A percentile compares a stretch with the other conserved stretches of the same genome.
Conservation (phyloP, 1,140 invertebrate genomes). For the Drosophila tani region DNA sequence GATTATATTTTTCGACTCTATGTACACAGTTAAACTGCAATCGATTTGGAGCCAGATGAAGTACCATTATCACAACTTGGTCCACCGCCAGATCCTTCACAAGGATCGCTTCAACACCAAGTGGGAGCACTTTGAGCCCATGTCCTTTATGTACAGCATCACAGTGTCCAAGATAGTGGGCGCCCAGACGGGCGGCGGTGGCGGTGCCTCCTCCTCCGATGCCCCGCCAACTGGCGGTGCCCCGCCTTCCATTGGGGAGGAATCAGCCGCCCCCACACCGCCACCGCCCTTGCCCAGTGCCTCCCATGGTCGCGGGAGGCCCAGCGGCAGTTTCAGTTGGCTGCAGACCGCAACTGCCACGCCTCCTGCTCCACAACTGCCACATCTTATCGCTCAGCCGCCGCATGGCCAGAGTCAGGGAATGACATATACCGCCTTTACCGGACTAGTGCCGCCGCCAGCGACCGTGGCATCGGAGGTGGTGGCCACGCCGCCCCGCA, state of each 20-base stretch:
- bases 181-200: constrained; percentile 40
- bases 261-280: constrained; percentile 1
- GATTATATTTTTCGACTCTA: not conserved
- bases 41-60: constrained; percentile 84
- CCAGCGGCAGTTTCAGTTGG: constrained; percentile 81
- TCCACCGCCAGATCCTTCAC: constrained; percentile 80
- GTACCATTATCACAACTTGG: constrained; percentile 80
- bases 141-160: constrained; percentile 84
- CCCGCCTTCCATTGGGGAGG: constrained; percentile 13
- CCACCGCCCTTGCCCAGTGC: constrained; percentile 48
- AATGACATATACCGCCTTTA: constrained; percentile 71
- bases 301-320: constrained; percentile 73
- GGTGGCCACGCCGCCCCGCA: constrained; percentile 66
- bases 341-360: constrained; percentile 40
- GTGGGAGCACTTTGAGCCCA: constrained; percentile 82
- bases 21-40: constrained; percentile 68
- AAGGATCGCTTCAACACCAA: constrained; percentile 83
- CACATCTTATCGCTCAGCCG: constrained; percentile 56
- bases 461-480: constrained; percentile 63
- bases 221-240: not conserved
- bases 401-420: constrained; percentile 38
- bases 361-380: constrained; percentile 23
- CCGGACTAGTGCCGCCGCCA: constrained; percentile 76
- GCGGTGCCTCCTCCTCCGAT: constrained; percentile 19
- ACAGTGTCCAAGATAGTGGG: constrained; percentile 80